Evolutionary conservation across 2,113 vertebrate genomes (phyloP), one percentile per base, ranked within the genome.

Genomic region (Colinus virginianus): DNA sequence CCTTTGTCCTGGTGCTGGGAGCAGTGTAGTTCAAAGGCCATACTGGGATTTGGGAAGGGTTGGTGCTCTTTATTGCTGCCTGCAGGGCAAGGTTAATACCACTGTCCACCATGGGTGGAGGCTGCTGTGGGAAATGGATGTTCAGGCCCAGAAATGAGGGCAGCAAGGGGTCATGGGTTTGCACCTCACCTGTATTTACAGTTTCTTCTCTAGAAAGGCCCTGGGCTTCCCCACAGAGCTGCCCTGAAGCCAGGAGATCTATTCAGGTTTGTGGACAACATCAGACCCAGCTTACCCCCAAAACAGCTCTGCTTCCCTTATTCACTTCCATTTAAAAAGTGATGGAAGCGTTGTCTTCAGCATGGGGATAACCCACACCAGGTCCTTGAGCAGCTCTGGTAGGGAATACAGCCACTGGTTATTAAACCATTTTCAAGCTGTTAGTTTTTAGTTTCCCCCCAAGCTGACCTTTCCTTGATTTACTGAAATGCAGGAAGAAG

Each of bases 401-500:
- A 92, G 77, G 59, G 13, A 89, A 12, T 21, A 40, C 32, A 67
- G 53, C 19, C n/a, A 28, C 55, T 74, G 4, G 2, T 75, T 56
- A 32, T 36, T 16, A 45, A 89, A 67, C 7, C 14, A 11, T 2
- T 91, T 89, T 80, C 67, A 70, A 84, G 82, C 61, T 83, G 68
- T 42, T 92, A 75, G 86, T 95, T 95, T 95, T 86, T 56, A 56
- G 40, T 81, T 87, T 51, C 72, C 72, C 72, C 82, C 5, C 0
- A 46, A 40, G 34, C 11, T 78, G 94, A 84, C 79, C 87, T 87
- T 82, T 70, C 74, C 78, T 78, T 92, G 86, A 94, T 81, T 83
- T 87, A 91, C 77, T 78, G 87, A 95, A 94, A 56, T 34, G 82
- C 76, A 34, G 64, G 68, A 93, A 82, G 78, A 55, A 87, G 55